These are phyloP conservation scores for Apodemus speciosus DNA, from an alignment of 2,113 vertebrate genomes.

Conservation along the genomic window DNA sequence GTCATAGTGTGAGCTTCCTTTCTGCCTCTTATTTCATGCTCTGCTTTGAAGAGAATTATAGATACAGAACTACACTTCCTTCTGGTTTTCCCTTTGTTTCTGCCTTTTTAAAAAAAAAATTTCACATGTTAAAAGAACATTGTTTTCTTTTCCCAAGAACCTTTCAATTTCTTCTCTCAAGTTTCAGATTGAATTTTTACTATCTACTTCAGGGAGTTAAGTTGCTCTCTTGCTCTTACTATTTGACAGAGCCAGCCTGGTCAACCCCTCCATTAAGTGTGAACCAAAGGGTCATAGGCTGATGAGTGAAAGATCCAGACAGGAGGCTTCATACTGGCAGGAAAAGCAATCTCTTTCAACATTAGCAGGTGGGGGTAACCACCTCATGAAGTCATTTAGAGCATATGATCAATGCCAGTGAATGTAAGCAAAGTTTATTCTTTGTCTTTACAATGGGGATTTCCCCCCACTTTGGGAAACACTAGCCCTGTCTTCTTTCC, in stretches of 20 bases:
- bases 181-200: conserved; percentile 17
- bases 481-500: not conserved
- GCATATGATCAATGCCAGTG: not conserved
- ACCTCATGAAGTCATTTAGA: not conserved
- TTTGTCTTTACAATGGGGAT: not conserved
- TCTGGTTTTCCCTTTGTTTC: not conserved
- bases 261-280: conserved; percentile 23
- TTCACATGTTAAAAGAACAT: not conserved
- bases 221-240: not conserved
- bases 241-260: conserved; percentile 41
- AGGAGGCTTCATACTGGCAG: not conserved
- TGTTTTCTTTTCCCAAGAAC: conserved; percentile 7
- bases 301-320: not conserved
- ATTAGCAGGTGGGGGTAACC: not conserved
- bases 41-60: conserved; percentile 35
- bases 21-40: not conserved
- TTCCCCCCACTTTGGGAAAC: not conserved
- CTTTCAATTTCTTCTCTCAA: conserved; percentile 42
- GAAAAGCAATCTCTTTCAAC: conserved; percentile 20
- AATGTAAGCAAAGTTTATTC: not conserved
- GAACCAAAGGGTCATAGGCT: not conserved
- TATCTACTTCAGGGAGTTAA: not conserved
- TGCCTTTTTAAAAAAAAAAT: not conserved
- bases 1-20: not conserved
- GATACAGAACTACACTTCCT: not conserved